phyloP scores from a whole-genome alignment of 2,113 vertebrate genomes.

The Engraulis encrasicolus region DNA sequence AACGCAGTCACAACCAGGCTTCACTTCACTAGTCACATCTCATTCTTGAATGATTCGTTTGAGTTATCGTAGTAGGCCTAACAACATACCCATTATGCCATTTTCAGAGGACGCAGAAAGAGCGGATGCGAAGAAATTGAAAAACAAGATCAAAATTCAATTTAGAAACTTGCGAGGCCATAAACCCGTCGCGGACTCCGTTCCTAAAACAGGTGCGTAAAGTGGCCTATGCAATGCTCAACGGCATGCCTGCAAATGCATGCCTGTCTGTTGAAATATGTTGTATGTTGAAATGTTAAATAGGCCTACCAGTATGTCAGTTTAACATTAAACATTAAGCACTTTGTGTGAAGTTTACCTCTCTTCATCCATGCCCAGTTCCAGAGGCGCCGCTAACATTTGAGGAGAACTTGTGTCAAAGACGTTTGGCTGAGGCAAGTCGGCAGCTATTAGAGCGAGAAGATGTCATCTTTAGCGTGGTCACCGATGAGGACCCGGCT shows the following conservation, averaged over 20 bases:
- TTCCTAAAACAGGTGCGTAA: background rate
- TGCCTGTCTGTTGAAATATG: too few species aligned
- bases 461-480: slow-evolving; percentile 62
- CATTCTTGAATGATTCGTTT: background rate
- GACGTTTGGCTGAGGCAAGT: slow-evolving; percentile 54
- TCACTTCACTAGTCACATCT: too few species aligned
- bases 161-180: slow-evolving; percentile 24
- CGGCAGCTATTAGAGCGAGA: slow-evolving; percentile 76
- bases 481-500: slow-evolving; percentile 60
- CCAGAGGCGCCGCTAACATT: slow-evolving; percentile 43
- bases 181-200: background rate
- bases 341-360: background rate
- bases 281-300: background rate
- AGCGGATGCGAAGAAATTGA: background rate
- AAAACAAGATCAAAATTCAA: background rate
- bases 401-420: slow-evolving; percentile 44
- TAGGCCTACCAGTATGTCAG: background rate
- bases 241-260: background rate
- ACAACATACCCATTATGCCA: background rate
- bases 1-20: too few species aligned
- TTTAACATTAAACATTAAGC: background rate
- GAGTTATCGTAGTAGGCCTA: background rate
- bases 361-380: background rate
- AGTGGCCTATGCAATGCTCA: background rate
- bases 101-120: background rate